Evolutionary conservation across 2,888 invertebrate genomes (phyloP).

Genomic region (Augochlorella aurata): DNA sequence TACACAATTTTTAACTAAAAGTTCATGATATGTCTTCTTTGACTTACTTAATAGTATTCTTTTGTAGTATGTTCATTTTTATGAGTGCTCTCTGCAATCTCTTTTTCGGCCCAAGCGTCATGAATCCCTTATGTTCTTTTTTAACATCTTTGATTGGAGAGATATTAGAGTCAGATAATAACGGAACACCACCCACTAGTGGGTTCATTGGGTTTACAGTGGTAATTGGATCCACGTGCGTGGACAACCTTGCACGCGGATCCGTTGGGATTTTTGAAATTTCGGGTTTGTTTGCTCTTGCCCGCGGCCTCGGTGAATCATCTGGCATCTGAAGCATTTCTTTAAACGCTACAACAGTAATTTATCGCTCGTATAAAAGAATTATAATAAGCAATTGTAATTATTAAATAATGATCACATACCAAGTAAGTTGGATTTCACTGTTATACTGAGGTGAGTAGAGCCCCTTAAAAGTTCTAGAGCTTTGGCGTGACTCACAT

Average conservation of each 20-base stretch:
- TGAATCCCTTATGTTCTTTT: conserved; percentile 89
- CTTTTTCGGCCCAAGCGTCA: conserved; percentile 94
- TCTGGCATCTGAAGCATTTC: conserved; percentile 90
- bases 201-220: conserved; percentile 74
- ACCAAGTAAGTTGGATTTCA: conserved; percentile 97
- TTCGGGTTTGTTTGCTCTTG: conserved; percentile 83
- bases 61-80: conserved; percentile 94
- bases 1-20: background rate
- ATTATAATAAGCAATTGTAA: conserved; percentile 24
- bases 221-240: conserved; percentile 86
- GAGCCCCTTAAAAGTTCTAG: conserved; percentile 96
- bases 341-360: conserved; percentile 83
- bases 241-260: conserved; percentile 90
- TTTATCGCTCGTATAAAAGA: conserved; percentile 44
- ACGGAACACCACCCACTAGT: conserved; percentile 76
- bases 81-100: conserved; percentile 92
- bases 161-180: conserved; percentile 77
- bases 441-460: conserved; percentile 97
- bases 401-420: conserved; percentile 48
- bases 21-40: background rate
- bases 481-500: conserved; percentile 95
- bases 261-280: conserved; percentile 83
- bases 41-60: conserved; percentile 87
- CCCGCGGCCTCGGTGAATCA: conserved; percentile 90
- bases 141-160: conserved; percentile 83